phyloP scores from a whole-genome alignment of 1,140 invertebrate genomes.

The Neuroterus valhalla region DNA sequence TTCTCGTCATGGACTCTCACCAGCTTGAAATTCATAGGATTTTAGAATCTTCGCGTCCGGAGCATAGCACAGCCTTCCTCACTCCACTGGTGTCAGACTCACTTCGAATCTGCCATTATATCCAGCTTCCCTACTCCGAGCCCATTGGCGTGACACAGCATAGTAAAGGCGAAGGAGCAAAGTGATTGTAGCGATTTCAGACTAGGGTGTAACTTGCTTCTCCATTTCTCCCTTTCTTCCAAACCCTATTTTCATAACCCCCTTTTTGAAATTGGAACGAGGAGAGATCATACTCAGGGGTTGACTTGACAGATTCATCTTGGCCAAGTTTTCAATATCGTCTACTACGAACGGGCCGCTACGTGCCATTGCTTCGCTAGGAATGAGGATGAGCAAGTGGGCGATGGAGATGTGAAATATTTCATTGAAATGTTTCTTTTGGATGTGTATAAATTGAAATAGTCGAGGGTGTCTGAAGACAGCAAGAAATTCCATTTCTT shows the following conservation, averaged over 20 bases:
- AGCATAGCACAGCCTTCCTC: not conserved
- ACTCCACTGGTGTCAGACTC: slow-evolving; percentile 12
- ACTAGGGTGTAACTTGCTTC: slow-evolving; percentile 4
- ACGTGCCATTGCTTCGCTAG: slow-evolving; percentile 24
- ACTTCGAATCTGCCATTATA: slow-evolving; percentile 22
- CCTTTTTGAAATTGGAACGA: slow-evolving; percentile 10
- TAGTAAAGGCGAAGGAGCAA: not conserved
- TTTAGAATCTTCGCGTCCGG: slow-evolving; percentile 19
- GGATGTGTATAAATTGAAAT: not conserved
- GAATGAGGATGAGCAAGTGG: slow-evolving; percentile 26
- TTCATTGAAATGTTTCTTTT: not conserved
- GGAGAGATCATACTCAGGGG: slow-evolving; percentile 15
- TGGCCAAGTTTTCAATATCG: slow-evolving; percentile 14
- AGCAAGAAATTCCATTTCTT: too few species aligned
- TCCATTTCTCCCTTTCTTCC: slow-evolving; percentile 20
- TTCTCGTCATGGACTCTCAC: slow-evolving; percentile 47
- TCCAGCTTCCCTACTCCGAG: not conserved
- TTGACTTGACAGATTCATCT: slow-evolving; percentile 25
- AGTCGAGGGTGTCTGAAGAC: too few species aligned
- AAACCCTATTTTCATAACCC: not conserved
- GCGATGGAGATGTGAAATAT: slow-evolving; percentile 17
- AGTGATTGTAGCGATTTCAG: slow-evolving; percentile 11
- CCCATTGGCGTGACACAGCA: slow-evolving; percentile 1
- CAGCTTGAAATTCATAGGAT: slow-evolving; percentile 48
- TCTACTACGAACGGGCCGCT: slow-evolving; percentile 9